Percentiles rank a stretch among this genome's conserved stretches.
These are phyloP conservation scores for Mystacornis crossleyi DNA, from an alignment of 2,113 vertebrate genomes.

Conservation along the genomic window DNA sequence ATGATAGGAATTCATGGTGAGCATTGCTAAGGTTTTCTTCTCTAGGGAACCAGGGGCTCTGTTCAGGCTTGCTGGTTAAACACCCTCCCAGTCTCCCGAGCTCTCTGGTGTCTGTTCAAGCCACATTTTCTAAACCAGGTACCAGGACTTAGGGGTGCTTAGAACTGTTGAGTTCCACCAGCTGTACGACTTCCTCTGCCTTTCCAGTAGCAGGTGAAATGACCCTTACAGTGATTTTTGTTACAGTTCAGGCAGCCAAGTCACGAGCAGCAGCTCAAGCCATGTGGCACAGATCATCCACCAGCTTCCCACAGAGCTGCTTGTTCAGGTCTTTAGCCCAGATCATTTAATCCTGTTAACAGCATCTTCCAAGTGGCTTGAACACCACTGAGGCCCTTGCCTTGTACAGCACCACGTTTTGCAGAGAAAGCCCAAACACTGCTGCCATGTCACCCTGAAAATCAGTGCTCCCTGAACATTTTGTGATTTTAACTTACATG, in stretches of 20 bases:
- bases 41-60: not conserved
- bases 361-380: not conserved
- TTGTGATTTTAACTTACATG: not conserved
- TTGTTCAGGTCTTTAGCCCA: not conserved
- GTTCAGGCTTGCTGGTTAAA: not conserved
- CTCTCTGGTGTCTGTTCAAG: not conserved
- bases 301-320: slow-evolving; percentile 5
- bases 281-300: not conserved
- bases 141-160: not conserved
- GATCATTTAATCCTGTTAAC: not conserved
- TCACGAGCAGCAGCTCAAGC: not conserved
- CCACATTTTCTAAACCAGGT: not conserved
- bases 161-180: not conserved
- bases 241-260: not conserved
- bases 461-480: not conserved
- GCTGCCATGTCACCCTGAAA: not conserved
- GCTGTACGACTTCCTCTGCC: not conserved
- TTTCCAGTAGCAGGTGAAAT: not conserved
- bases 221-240: not conserved
- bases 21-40: not conserved
- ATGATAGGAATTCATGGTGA: slow-evolving; percentile 96
- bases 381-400: not conserved
- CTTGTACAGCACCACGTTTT: not conserved
- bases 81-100: not conserved
- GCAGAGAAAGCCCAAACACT: not conserved